phyloP scores from a whole-genome alignment of 2,888 invertebrate genomes.

The Aleiodes testaceus region DNA sequence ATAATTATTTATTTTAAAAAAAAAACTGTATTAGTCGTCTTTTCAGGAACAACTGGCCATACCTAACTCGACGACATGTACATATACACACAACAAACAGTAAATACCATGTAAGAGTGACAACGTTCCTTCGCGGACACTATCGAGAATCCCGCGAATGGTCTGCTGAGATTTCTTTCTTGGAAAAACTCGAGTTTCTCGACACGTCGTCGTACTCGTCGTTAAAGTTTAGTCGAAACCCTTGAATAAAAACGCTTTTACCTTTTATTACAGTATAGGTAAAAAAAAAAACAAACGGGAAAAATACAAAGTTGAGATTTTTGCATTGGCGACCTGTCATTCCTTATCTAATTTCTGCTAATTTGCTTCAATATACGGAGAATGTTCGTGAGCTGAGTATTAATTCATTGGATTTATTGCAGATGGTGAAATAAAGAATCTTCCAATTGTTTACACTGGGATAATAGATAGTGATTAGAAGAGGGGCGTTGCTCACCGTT shows the following conservation, averaged over 20 bases:
- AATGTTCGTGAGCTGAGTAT: background rate
- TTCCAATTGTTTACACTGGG: background rate
- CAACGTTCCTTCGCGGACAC: conserved; percentile 51
- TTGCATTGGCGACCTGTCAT: conserved; percentile 22
- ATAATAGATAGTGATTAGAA: conserved; percentile 23
- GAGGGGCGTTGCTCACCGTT: conserved; percentile 64
- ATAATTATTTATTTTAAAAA: too few relatives aligned
- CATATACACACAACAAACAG: conserved; percentile 25
- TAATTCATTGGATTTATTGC: background rate
- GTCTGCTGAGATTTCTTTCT: conserved; percentile 67
- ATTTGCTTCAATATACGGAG: conserved; percentile 24
- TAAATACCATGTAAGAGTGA: conserved; percentile 35
- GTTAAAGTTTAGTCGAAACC: conserved; percentile 30
- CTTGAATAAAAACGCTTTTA: conserved; percentile 19
- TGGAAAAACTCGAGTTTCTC: conserved; percentile 66
- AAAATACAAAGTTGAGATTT: conserved; percentile 1
- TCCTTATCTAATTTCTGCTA: conserved; percentile 35
- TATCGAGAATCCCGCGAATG: conserved; percentile 66
- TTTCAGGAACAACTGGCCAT: conserved; percentile 52
- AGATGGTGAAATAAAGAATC: background rate
- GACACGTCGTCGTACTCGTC: conserved; percentile 51
- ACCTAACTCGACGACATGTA: conserved; percentile 48
- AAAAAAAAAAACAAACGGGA: conserved; percentile 3
- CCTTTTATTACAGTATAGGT: conserved; percentile 12
- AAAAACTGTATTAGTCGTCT: conserved; percentile 31